These are phyloP conservation scores for Polylopha cassiicola DNA, from an alignment of 2,888 invertebrate genomes.

Conservation along the genomic window DNA sequence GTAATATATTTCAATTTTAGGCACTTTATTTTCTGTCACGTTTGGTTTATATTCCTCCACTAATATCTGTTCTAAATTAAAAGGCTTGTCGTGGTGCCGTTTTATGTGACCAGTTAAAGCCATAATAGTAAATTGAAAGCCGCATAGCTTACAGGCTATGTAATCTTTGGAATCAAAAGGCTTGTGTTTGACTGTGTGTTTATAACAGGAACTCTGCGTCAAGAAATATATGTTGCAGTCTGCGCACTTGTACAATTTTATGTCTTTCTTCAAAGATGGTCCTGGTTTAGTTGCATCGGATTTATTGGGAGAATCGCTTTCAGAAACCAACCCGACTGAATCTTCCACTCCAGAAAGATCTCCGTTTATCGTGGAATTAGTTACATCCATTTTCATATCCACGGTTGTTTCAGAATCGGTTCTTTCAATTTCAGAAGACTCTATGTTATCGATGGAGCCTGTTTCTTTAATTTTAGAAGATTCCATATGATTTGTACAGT, in stretches of 20 bases:
- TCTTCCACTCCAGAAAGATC: too few species aligned
- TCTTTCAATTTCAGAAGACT: too few species aligned
- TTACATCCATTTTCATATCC: too few species aligned
- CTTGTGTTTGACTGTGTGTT: slow-evolving; percentile 36
- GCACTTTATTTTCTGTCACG: background rate
- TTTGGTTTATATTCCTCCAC: slow-evolving; percentile 12
- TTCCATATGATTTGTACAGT: slow-evolving; percentile 5
- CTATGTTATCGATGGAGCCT: slow-evolving; percentile 1
- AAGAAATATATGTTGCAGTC: slow-evolving; percentile 48
- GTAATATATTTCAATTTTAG: slow-evolving; percentile 9
- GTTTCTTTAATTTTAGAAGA: slow-evolving; percentile 13
- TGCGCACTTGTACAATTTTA: slow-evolving; percentile 34
- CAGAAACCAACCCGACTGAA: too few species aligned
- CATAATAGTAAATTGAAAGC: slow-evolving; percentile 43
- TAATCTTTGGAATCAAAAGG: slow-evolving; percentile 40
- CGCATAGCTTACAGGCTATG: slow-evolving; percentile 52
- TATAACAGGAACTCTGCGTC: slow-evolving; percentile 34
- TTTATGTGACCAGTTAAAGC: slow-evolving; percentile 40
- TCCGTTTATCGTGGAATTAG: too few species aligned
- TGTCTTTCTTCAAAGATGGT: slow-evolving; percentile 8
- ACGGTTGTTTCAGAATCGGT: background rate
- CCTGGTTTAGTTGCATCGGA: background rate
- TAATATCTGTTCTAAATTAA: slow-evolving; percentile 34
- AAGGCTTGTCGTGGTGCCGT: slow-evolving; percentile 37
- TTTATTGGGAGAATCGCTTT: background rate